Evolutionary conservation across 1,140 invertebrate genomes (phyloP), one percentile per base, ranked within the genome.

Genomic region (Antheraea pernyi): DNA sequence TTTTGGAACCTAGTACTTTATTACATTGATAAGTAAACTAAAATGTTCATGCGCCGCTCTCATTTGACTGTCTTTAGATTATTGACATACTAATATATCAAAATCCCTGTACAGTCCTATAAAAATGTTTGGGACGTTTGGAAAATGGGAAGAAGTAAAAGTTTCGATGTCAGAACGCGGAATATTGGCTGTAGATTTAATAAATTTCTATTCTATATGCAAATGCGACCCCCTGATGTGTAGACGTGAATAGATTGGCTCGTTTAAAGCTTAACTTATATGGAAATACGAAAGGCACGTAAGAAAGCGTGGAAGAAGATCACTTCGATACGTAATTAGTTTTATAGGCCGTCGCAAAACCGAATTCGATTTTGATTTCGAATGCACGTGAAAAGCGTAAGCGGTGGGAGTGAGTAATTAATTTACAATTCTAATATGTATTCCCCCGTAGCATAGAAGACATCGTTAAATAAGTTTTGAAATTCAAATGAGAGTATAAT

Each of bases 171-270:
- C 81, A 83, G 83, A 86, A 86, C 89, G 85, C 82, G 84, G 85
- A 81, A 91, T 91, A 91, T 91, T 91, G 89, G 87, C 85, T 87
- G 88, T 91, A 90, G 89, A 92, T 91, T 91, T 91, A 91, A 91
- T 91, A 89, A 91, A 91, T 91, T 91, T 91, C 88, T 91, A 86
- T 88, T 91, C 88, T 91, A 91, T 91, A 91, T 91, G 89, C 88
- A 91, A 91, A 91, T 91, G 86, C 79, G 89, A 84, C 87, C 87
- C 87, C 86, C 89, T 91, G 89, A 91, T 91, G 89, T 91, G 88
- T 91, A 91, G 88, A 91, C 89, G 89, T 89, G 89, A 91, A 92
- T 92, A 92, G 89, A 92, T 92, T 92, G 89, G 89, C 80, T 86
- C 89, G 89, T 89, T 91, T 91, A 91, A 86, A 89, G 81, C 89